These are phyloP conservation scores for Smutsia temminckii DNA, from an alignment of 2,797 vertebrate species.

Conservation along the genomic window DNA sequence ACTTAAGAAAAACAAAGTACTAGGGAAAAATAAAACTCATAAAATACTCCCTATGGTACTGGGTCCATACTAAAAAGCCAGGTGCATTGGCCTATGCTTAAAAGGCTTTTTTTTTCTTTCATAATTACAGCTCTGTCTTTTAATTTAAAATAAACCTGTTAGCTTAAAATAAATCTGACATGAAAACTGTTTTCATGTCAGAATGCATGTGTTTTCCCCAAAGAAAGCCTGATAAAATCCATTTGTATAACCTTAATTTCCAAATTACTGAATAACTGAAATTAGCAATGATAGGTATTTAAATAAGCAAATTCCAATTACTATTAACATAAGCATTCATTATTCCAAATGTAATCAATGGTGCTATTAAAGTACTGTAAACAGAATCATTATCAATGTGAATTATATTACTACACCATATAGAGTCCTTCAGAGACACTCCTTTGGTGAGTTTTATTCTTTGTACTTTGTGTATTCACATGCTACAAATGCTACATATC, in stretches of 20 bases:
- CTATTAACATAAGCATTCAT: conserved; percentile 66
- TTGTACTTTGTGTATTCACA: neutral
- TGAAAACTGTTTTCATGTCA: conserved; percentile 36
- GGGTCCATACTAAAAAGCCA: neutral
- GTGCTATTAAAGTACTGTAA: conserved; percentile 53
- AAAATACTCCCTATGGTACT: neutral
- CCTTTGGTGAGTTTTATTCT: neutral
- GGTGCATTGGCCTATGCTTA: neutral
- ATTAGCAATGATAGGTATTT: conserved; percentile 68
- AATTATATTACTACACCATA: conserved; percentile 5
- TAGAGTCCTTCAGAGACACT: neutral
- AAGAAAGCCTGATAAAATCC: conserved; percentile 37
- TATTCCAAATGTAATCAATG: conserved; percentile 69
- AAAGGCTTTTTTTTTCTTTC: neutral
- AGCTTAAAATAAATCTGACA: conserved; percentile 31
- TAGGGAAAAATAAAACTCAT: neutral
- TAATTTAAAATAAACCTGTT: conserved; percentile 57
- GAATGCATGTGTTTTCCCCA: conserved; percentile 36
- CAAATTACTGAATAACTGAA: conserved; percentile 58
- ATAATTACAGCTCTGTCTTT: conserved; percentile 40
- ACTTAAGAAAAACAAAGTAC: conserved; percentile 3
- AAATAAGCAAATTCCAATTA: conserved; percentile 72
- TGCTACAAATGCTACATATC: neutral
- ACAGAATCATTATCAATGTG: conserved; percentile 52
- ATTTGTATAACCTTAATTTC: conserved; percentile 40